Evolutionary conservation across 2,797 vertebrate species (phyloP), one percentile per base, ranked within the genome.

Genomic region (Clarias laeviceps): DNA sequence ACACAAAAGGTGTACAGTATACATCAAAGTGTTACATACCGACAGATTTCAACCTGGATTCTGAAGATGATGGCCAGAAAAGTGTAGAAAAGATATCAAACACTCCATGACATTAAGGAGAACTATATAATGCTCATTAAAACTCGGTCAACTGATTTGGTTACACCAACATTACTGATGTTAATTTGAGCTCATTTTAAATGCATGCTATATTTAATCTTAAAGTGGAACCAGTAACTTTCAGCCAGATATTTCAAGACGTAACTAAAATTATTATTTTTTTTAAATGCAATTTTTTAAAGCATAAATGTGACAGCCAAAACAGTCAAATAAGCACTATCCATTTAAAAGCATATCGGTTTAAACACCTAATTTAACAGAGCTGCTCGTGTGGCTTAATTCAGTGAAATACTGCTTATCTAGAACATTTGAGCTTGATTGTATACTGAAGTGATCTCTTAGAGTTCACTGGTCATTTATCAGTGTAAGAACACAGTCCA

Each of bases 401-500:
- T 17, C 18, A 54, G 27, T 40, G 37, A 24, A 6, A 8, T 66
- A 17, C n/a, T 5, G 6, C 34, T n/a, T 81, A 82, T 84, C 86
- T 69, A 6, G 8, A 68, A 40, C 32, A 65, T 22, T 20, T 66
- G 32, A 79, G 54, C 29, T 27, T 17, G n/a, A 4, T 61, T 56
- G 34, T 57, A 66, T 40, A 45, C 66, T 84, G 14, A 70, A 88
- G 84, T 69, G 69, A 82, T 37, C 82, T 34, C 72, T 84, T 57
- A 76, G 29, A 61, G 34, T 54, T 74, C 54, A 85, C 57, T 9
- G 50, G 54, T 17, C n/a, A 12, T 37, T 45, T 61, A 84, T 79
- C 74, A 50, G 37, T 79, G 81, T 61, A 72, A 68, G 85, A 65
- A 14, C 78, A 2, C 29, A 8, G 83, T 70, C 62, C 34, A 50